A percentile compares a stretch with the other conserved stretches of the same genome.
These are phyloP conservation scores for Acanthopleura granulata DNA, from an alignment of 2,888 invertebrate genomes.

Conservation along the genomic window DNA sequence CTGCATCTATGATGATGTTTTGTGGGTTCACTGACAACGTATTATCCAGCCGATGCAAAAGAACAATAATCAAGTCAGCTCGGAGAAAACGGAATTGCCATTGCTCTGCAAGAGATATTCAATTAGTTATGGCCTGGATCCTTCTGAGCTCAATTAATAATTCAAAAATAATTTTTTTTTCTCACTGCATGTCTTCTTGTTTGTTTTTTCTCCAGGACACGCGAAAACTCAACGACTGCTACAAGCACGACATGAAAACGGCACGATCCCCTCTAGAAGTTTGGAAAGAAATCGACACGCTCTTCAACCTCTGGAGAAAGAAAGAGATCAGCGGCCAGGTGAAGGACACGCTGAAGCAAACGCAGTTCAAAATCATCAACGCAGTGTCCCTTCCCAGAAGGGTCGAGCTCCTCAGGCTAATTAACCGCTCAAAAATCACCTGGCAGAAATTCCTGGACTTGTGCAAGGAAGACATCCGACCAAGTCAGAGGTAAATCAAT, in stretches of 20 bases:
- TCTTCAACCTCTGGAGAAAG: not conserved
- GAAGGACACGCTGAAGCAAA: not conserved
- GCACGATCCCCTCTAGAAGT: not conserved
- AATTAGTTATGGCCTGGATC: too few species aligned
- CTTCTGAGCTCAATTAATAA: too few species aligned
- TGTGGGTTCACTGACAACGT: too few species aligned
- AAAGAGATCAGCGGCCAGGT: not conserved
- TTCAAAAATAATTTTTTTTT: too few species aligned
- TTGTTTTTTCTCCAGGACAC: not conserved
- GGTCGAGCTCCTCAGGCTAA: not conserved
- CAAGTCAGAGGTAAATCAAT: not conserved
- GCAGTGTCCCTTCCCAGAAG: not conserved
- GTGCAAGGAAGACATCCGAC: not conserved
- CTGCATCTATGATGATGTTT: too few species aligned
- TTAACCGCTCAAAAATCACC: not conserved
- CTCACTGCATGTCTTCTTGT: too few species aligned
- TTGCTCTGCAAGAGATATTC: too few species aligned
- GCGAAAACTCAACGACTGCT: not conserved
- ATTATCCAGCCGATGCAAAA: too few species aligned
- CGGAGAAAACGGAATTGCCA: too few species aligned
- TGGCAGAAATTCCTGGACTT: not conserved
- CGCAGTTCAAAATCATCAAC: conserved; percentile 4
- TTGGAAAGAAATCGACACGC: not conserved
- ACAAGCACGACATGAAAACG: conserved; percentile 4
- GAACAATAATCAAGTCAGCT: too few species aligned